phyloP scores from a whole-genome alignment of 2,797 vertebrate species.

The Halcyon leucocephala region DNA sequence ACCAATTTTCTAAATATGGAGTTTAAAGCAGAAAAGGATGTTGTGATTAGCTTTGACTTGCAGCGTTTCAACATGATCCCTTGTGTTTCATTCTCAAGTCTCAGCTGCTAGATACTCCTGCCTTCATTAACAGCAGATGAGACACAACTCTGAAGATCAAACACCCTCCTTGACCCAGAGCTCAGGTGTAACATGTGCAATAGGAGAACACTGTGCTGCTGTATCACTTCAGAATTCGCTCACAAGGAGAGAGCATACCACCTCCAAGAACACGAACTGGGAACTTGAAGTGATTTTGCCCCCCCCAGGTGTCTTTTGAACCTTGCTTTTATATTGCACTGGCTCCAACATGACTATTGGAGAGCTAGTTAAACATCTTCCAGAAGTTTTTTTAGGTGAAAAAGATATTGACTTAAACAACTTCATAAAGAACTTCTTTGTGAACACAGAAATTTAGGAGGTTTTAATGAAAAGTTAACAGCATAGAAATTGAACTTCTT shows the following conservation, averaged over 20 bases:
- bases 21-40: not conserved
- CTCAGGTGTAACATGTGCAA: not conserved
- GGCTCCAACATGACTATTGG: not conserved
- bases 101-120: not conserved
- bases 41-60: not conserved
- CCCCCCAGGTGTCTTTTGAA: not conserved
- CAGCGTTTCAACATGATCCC: not conserved
- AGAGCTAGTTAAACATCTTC: not conserved
- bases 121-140: not conserved
- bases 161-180: not conserved
- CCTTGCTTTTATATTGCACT: not conserved
- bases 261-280: not conserved
- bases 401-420: not conserved
- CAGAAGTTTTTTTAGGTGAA: not conserved
- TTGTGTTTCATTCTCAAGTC: not conserved
- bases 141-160: not conserved
- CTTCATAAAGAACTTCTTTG: not conserved
- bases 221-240: not conserved
- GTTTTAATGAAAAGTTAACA: not conserved
- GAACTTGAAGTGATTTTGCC: not conserved
- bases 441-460: not conserved
- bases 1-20: not conserved
- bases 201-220: not conserved
- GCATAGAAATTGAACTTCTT: not conserved
- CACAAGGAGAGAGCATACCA: accelerated